Base-by-base conservation (phyloP, 2,888 invertebrate genomes). In the Ectemnius cavifrons region DNA sequence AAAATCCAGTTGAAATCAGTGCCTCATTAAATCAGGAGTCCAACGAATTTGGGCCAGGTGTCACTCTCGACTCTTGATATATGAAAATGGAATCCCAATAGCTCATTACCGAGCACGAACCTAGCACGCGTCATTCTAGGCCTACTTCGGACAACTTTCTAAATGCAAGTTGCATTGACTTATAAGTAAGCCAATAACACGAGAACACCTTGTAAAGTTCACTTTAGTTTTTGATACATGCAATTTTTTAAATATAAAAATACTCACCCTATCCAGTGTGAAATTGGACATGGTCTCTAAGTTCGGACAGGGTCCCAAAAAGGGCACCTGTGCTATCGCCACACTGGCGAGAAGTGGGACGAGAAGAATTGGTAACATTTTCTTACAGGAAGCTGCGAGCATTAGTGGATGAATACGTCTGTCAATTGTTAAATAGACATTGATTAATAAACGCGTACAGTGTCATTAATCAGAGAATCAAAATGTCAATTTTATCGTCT, bases 291-390 rank as follows among this genome's bases (percentile, higher is more conserved):
- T 92, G 2, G 93, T 92, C 64, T 92, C 91, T 0, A 95, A 92
- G 16, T 93, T 91, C 0, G 95, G 95, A 83, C 96, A 96, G 0
- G 90, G 85, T 2, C 94, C 94, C 0, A 94, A 91, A 81, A 93
- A 92, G 0, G 94, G 93, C 13, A 95, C 92, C 87, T 96, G 95
- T 0, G 93, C 92, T 8, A 79, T 67, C 11, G 79, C 78, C 28
- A 68, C 79, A 1, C 79, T 66, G 0, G 77, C 84, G 4, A 85
- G 28, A 13, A 85, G 64, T 16, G 86, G 62, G 8, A 88, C 68
- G 37, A 89, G 37, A 11, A 73, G 67, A 23, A 85, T 63, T 75
- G 85, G 77, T 69, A 88, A 74, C 86, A 86, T 83, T 13, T 27
- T 37, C 13, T 58, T 68, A 78, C 56, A 11, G 62, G 82, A 14